These are phyloP conservation scores for Chelon labrosus DNA, from an alignment of 2,797 vertebrate genomes.

Conservation along the genomic window DNA sequence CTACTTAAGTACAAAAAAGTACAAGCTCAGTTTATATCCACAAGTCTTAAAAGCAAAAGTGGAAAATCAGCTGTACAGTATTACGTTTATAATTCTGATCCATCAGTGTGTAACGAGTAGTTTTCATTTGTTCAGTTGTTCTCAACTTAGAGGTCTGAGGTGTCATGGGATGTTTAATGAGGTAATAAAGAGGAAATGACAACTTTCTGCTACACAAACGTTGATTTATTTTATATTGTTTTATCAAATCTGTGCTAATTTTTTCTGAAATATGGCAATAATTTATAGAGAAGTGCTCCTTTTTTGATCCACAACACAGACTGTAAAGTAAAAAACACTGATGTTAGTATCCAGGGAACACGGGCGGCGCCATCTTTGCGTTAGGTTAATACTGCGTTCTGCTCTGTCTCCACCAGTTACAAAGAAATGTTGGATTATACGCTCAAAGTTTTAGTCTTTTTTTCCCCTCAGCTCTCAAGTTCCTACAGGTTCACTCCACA, in stretches of 20 bases:
- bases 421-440: too few species aligned
- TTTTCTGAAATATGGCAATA: background rate
- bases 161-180: background rate
- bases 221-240: background rate
- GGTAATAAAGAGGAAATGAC: background rate
- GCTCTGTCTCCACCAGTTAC: too few species aligned
- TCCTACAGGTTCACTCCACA: too few species aligned
- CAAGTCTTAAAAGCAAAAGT: background rate
- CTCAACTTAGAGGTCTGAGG: background rate
- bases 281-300: background rate
- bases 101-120: background rate
- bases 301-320: too few species aligned
- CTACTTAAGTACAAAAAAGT: background rate
- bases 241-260: background rate
- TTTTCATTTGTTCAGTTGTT: background rate
- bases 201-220: background rate
- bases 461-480: too few species aligned
- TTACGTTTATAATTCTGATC: background rate
- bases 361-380: too few species aligned
- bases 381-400: too few species aligned
- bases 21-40: too few species aligned
- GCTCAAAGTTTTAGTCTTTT: too few species aligned
- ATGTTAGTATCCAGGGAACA: too few species aligned
- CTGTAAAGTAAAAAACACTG: too few species aligned
- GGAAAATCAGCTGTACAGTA: background rate